Conservation (phyloP, 2,113 vertebrate genomes). For the Columba janthina region DNA sequence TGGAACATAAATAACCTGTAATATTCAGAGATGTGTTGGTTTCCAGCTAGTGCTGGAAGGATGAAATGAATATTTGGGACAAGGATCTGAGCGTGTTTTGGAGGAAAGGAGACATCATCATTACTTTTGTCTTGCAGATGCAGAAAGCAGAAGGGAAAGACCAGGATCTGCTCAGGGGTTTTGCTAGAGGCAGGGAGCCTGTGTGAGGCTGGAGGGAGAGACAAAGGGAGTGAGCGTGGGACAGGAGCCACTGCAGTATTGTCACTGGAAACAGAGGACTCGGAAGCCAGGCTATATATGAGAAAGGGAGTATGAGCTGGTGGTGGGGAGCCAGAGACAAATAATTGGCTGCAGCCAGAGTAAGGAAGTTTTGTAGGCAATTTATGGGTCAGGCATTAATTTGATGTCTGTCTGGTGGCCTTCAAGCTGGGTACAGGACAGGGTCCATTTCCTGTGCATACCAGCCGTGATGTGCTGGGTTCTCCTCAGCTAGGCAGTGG, state of each 20-base stretch:
- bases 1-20: neutral
- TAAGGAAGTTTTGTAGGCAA: neutral
- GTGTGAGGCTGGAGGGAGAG: neutral
- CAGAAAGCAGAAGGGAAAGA: neutral
- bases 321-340: neutral
- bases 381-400: neutral
- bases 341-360: neutral
- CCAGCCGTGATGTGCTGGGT: neutral
- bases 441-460: neutral
- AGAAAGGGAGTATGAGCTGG: neutral
- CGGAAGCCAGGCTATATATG: neutral
- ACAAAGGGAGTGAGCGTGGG: accelerated
- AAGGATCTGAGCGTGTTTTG: accelerated
- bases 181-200: neutral
- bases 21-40: neutral
- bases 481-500: neutral
- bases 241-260: neutral
- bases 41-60: neutral
- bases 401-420: neutral
- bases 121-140: neutral
- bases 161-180: neutral
- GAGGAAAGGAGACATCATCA: neutral
- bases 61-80: neutral
- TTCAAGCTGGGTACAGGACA: neutral
- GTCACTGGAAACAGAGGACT: neutral